A percentile compares a stretch with the other conserved stretches of the same genome.
Evolutionary conservation across 1,140 invertebrate species (phyloP).

Genomic region (Lanistes nyassanus): DNA sequence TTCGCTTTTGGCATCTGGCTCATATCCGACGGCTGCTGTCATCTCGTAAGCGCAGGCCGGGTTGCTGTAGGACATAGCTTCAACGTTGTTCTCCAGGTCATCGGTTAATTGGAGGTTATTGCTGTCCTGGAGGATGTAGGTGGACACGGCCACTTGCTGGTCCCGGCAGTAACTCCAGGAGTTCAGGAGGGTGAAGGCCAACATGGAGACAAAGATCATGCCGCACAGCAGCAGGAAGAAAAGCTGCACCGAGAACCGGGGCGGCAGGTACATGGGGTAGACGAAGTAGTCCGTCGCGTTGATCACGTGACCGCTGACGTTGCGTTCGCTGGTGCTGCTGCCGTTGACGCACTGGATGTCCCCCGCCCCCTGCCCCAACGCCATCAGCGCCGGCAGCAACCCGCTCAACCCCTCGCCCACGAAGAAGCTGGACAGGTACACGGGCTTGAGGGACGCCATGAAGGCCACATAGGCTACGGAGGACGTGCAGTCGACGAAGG

Average conservation of each 20-base stretch:
- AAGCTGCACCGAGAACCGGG: conserved; percentile 34
- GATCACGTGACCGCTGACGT: conserved; percentile 22
- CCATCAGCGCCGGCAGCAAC: conserved; percentile 84
- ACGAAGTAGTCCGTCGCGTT: conserved; percentile 23
- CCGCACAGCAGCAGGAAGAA: conserved; percentile 38
- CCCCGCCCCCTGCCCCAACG: conserved; percentile 80
- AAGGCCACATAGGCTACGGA: conserved; percentile 91
- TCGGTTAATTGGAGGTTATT: background rate
- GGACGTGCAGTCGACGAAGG: conserved; percentile 89
- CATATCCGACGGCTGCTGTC: no score
- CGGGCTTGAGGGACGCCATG: conserved; percentile 80
- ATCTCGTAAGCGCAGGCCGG: background rate
- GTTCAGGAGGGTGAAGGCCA: conserved; percentile 34
- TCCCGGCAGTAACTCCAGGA: conserved; percentile 37
- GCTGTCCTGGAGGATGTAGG: background rate
- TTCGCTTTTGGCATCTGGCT: no score
- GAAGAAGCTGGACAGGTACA: conserved; percentile 76
- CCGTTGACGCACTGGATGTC: conserved; percentile 71
- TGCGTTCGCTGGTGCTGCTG: conserved; percentile 17
- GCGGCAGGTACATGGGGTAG: conserved; percentile 22
- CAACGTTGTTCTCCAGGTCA: no score
- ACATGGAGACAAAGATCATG: conserved; percentile 24
- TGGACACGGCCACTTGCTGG: conserved; percentile 35
- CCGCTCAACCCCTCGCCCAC: conserved; percentile 86
- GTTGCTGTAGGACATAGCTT: no score